Base-by-base conservation (phyloP, 2,888 invertebrate genomes). In the Agriopis marginaria region DNA sequence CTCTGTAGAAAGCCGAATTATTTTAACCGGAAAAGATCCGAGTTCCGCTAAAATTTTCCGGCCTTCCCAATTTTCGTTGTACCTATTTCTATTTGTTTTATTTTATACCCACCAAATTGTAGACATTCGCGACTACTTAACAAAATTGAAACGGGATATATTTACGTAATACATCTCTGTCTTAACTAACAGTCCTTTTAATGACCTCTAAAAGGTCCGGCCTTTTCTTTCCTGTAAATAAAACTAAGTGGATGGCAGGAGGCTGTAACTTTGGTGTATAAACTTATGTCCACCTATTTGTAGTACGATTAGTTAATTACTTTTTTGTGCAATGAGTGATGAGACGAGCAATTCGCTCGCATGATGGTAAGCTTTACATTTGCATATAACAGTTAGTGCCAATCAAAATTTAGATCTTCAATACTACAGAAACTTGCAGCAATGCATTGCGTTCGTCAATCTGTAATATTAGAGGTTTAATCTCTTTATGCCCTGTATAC, bases 91-190 rank as follows among this genome's bases (percentile, higher is more conserved):
- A 64, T 49, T 68, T 68, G 44, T 63, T 68, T 59, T 63, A 63
- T 68, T 68, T 60, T 68, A 55, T 82, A 78, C 78, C 79, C 81
- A 81, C 86, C 79, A 89, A 90, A 88, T 85, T 85, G 87, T 86
- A 87, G 85, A 85, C 89, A 83, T 89, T 88, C 80, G 79, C 80
- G 88, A 86, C 85, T 90, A 92, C 92, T 92, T 89, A 88, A 86
- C 85, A 81, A 89, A 92, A 92, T 92, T 92, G 87, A 87, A 91
- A 88, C 81, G 80, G 66, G 65, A 66, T 72, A 82, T 81, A 84
- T 82, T 83, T 70, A 74, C 74, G 79, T 79, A 79, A 85, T 85
- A 85, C 72, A 75, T 84, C 81, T 85, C 79, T 81, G 82, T 82
- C 82, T 78, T 74, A 77, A 81, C 80, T 78, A 77, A 79, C 66